A percentile compares a stretch with the other conserved stretches of the same genome.
Evolutionary conservation across 1,140 invertebrate species (phyloP).

Genomic region (Formica selysi): DNA sequence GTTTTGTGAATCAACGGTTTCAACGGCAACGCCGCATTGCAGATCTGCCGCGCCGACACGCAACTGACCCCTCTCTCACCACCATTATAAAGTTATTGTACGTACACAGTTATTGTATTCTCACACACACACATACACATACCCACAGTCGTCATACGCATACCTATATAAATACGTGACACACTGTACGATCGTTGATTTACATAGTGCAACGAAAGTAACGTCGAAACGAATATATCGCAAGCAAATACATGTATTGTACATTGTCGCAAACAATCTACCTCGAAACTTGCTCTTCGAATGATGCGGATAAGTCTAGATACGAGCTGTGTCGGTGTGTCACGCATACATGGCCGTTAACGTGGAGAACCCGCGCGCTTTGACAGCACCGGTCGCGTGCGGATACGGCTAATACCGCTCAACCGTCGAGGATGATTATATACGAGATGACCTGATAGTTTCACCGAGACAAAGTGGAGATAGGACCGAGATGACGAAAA

Average conservation of each 20-base stretch:
- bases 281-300: not conserved
- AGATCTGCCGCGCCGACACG: conserved; percentile 83
- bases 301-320: no score
- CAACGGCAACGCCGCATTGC: conserved; percentile 85
- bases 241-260: not conserved
- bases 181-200: no score
- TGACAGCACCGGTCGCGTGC: not conserved
- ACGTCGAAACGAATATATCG: not conserved
- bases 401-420: not conserved
- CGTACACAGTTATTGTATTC: not conserved
- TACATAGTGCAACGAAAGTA: not conserved
- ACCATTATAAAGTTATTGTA: conserved; percentile 23
- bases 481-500: not conserved
- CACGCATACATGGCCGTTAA: not conserved
- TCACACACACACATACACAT: not conserved
- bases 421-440: not conserved
- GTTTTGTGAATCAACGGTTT: conserved; percentile 79
- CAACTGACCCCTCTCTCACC: conserved; percentile 77
- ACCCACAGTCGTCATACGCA: no score
- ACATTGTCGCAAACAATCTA: not conserved
- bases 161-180: not conserved
- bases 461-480: not conserved
- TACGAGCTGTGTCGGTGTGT: not conserved
- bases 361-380: not conserved
- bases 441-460: not conserved